A percentile compares a stretch with the other conserved stretches of the same genome.
phyloP scores from a whole-genome alignment of 2,888 invertebrate species.

The Candidula unifasciata region DNA sequence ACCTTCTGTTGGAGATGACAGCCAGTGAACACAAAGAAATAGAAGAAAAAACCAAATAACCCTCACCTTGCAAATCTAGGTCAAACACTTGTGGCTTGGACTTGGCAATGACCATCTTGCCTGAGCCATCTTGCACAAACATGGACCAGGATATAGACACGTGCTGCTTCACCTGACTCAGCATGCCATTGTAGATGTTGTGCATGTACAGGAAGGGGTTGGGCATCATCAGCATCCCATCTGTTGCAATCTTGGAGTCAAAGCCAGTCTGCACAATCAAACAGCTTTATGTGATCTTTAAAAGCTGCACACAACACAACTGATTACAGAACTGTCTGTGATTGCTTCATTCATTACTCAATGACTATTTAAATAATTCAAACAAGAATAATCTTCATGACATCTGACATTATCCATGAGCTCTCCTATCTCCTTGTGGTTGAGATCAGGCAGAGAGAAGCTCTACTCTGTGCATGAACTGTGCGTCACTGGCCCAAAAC shows the following conservation, averaged over 20 bases:
- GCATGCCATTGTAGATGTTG: constrained; percentile 72
- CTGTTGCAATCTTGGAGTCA: constrained; percentile 40
- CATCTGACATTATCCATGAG: no score
- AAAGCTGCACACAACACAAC: no score
- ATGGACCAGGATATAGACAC: constrained; percentile 73
- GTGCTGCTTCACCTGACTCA: constrained; percentile 69
- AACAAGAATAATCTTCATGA: no score
- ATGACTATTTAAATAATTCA: no score
- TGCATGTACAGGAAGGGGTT: constrained; percentile 75
- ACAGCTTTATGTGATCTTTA: neutral
- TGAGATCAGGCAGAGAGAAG: no score
- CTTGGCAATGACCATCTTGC: constrained; percentile 70
- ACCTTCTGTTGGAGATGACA: no score
- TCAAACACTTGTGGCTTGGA: constrained; percentile 67
- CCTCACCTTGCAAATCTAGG: constrained; percentile 55
- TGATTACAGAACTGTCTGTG: no score
- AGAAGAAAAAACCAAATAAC: neutral
- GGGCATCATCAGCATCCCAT: constrained; percentile 59
- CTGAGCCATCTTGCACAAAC: constrained; percentile 70
- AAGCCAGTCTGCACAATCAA: constrained; percentile 17
- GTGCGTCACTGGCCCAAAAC: no score
- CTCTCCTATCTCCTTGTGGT: no score
- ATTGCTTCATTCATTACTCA: no score
- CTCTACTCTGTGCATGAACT: no score
- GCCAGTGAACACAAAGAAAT: no score